Evolutionary conservation across 2,113 vertebrate genomes (phyloP).

Genomic region (Pygoscelis adeliae): DNA sequence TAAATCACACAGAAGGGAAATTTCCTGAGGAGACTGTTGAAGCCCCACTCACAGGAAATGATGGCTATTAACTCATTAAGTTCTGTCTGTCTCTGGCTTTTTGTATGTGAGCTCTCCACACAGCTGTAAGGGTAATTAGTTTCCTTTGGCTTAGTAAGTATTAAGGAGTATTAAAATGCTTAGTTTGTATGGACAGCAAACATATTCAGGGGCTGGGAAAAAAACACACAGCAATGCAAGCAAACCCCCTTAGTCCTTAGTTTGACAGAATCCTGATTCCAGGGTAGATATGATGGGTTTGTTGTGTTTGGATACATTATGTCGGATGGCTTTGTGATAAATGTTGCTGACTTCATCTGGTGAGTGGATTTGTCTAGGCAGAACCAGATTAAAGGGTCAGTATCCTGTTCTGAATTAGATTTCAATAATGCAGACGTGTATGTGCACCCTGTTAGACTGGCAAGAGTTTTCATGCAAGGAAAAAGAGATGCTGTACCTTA

Average conservation of each 20-base stretch:
- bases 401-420: constrained; percentile 32
- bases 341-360: background rate
- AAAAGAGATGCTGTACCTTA: background rate
- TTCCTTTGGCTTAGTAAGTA: background rate
- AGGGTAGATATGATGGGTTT: background rate
- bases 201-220: background rate
- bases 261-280: background rate
- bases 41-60: constrained; percentile 12
- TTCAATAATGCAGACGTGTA: background rate
- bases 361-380: background rate
- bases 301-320: background rate
- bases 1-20: constrained; percentile 35
- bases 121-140: background rate
- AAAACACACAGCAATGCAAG: background rate
- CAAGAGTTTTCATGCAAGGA: background rate
- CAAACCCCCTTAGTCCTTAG: background rate
- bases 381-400: background rate
- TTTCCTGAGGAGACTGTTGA: background rate
- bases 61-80: constrained; percentile 24
- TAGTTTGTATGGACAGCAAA: background rate
- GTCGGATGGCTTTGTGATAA: background rate
- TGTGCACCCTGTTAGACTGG: background rate
- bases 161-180: constrained; percentile 14
- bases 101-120: background rate
- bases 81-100: background rate